These are phyloP conservation scores for Episyrphus balteatus DNA, from an alignment of 1,140 invertebrate species.

Conservation along the genomic window DNA sequence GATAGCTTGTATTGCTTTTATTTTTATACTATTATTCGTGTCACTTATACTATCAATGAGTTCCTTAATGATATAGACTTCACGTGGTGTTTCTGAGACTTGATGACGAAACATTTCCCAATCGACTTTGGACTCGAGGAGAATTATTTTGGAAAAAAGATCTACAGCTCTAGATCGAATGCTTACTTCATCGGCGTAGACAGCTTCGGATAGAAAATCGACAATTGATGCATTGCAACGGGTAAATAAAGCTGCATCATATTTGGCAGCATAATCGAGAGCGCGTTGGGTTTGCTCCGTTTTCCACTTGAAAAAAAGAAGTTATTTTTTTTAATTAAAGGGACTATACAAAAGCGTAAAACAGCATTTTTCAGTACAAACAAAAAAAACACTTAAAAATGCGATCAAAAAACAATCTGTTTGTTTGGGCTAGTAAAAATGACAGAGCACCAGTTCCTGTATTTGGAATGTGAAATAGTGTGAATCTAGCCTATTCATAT, in stretches of 20 bases:
- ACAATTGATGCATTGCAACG: slow-evolving; percentile 31
- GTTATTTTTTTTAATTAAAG: no score
- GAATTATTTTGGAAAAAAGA: slow-evolving; percentile 21
- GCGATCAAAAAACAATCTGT: no score
- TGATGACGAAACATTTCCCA: slow-evolving; percentile 32
- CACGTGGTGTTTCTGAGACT: slow-evolving; percentile 27
- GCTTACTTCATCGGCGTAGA: slow-evolving; percentile 23
- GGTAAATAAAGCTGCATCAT: slow-evolving; percentile 27
- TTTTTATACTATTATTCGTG: slow-evolving; percentile 22
- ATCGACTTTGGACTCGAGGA: slow-evolving; percentile 25
- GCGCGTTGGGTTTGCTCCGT: slow-evolving; percentile 20
- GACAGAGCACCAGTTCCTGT: no score
- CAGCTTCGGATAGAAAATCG: slow-evolving; percentile 16
- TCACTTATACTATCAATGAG: slow-evolving; percentile 23
- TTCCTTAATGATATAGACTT: slow-evolving; percentile 21
- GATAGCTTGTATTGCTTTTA: slow-evolving; percentile 27
- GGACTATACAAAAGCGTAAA: no score
- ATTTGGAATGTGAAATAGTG: no score
- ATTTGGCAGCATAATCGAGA: slow-evolving; percentile 32
- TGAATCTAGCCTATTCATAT: no score
- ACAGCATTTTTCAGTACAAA: no score
- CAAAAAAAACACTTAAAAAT: no score
- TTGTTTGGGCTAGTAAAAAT: no score
- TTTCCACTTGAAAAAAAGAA: slow-evolving; percentile 19
- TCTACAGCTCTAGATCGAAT: slow-evolving; percentile 25